A percentile compares a stretch with the other conserved stretches of the same genome.
Conservation (phyloP, 2,888 invertebrate species). For the Scotopteryx bipunctaria region DNA sequence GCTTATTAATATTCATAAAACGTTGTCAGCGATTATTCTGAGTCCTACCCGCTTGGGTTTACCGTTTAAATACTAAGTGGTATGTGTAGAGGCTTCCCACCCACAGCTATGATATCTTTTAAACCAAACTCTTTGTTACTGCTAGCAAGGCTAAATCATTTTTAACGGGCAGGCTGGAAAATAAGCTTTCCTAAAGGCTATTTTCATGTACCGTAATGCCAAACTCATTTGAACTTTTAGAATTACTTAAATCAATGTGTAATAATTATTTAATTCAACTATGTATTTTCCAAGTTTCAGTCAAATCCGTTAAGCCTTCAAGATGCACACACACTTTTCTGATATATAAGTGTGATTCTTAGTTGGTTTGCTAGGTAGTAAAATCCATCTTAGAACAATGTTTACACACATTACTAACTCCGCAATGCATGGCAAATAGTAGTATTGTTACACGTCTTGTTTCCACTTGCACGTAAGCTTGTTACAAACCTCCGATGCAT, state of each 20-base stretch:
- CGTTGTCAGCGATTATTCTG: conserved; percentile 60
- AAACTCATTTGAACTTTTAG: too few relatives aligned
- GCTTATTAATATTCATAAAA: conserved; percentile 66
- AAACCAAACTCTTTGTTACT: too few relatives aligned
- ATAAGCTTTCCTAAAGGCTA: too few relatives aligned
- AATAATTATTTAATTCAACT: too few relatives aligned
- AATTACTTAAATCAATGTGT: too few relatives aligned
- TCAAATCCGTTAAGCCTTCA: too few relatives aligned
- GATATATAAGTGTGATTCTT: too few relatives aligned
- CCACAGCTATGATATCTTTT: background rate
- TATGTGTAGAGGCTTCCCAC: conserved; percentile 8
- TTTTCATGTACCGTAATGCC: too few relatives aligned
- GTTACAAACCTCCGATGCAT: conserved; percentile 55
- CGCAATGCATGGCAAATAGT: conserved; percentile 62
- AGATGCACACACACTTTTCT: too few relatives aligned
- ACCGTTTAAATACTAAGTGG: conserved; percentile 44
- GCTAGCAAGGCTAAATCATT: too few relatives aligned
- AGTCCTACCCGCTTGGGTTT: conserved; percentile 45
- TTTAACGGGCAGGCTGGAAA: too few relatives aligned
- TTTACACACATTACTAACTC: conserved; percentile 57
- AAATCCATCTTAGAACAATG: conserved; percentile 55
- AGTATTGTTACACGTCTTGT: conserved; percentile 64
- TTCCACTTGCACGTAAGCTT: conserved; percentile 52
- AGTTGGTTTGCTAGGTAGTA: background rate
- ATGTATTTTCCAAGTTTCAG: background rate